These are phyloP conservation scores for Lasiurus cinereus DNA, from an alignment of 2,113 vertebrate genomes.

Conservation along the genomic window DNA sequence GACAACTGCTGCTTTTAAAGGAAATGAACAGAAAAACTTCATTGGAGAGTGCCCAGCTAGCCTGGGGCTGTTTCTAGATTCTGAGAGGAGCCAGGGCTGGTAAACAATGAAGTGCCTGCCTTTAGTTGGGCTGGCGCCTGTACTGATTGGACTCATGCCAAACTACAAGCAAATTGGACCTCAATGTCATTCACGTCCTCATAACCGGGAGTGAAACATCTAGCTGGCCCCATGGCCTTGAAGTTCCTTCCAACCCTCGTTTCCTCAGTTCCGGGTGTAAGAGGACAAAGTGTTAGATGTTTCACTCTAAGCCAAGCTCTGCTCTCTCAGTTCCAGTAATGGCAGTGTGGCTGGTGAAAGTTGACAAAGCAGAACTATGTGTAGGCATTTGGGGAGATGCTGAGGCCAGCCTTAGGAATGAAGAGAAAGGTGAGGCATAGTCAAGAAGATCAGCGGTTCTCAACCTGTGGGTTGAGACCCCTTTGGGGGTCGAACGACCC, in stretches of 20 bases:
- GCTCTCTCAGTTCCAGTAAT: background rate
- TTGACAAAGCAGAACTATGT: background rate
- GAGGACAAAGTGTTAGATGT: background rate
- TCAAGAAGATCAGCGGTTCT: too few relatives aligned
- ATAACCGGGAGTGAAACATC: background rate
- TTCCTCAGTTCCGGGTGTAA: background rate
- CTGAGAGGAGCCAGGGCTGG: background rate
- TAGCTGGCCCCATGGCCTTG: background rate
- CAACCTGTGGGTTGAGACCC: too few relatives aligned
- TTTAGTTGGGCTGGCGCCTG: background rate
- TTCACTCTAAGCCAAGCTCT: background rate
- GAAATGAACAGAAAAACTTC: background rate
- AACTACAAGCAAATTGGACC: background rate
- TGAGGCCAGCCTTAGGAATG: background rate
- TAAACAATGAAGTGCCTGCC: background rate
- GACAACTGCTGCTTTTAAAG: slow-evolving; percentile 43
- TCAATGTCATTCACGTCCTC: background rate
- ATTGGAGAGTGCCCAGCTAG: background rate
- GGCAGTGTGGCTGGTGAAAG: background rate
- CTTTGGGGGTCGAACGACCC: too few relatives aligned
- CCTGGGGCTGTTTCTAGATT: background rate
- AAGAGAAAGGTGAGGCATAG: background rate
- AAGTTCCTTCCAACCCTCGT: background rate
- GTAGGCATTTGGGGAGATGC: background rate
- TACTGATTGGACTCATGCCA: background rate